Conservation (phyloP, 1,140 invertebrate species). For the Teleopsis dalmanni region DNA sequence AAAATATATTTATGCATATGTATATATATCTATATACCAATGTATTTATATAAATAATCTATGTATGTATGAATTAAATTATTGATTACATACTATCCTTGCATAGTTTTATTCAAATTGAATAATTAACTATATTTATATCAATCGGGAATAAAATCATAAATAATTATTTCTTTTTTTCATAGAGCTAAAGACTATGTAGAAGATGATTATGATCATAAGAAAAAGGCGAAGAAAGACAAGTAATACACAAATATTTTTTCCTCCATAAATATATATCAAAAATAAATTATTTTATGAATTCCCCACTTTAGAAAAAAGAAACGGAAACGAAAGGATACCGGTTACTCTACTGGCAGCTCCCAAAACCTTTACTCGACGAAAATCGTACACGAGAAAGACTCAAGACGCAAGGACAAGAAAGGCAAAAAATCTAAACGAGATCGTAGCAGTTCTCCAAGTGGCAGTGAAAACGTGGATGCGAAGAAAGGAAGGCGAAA, state of each 20-base stretch:
- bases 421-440: conserved; percentile 37
- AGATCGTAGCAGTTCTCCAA: conserved; percentile 29
- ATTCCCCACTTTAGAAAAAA: conserved; percentile 1
- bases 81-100: not conserved
- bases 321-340: conserved; percentile 51
- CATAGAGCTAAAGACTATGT: conserved; percentile 29
- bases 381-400: conserved; percentile 32
- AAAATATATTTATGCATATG: no score
- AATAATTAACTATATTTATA: no score
- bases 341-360: conserved; percentile 58
- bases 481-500: conserved; percentile 21
- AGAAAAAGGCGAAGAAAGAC: conserved; percentile 32
- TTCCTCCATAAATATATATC: no score
- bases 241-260: conserved; percentile 17
- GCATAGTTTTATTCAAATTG: not conserved
- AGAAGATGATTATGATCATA: conserved; percentile 31
- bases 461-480: conserved; percentile 27
- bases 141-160: no score
- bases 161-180: conserved; percentile 1
- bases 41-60: no score
- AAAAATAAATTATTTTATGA: not conserved
- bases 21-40: no score
- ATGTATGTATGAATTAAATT: not conserved
- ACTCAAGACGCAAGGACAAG: conserved; percentile 30
- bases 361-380: conserved; percentile 47